A percentile compares a stretch with the other conserved stretches of the same genome.
These are phyloP conservation scores for Dicyrtoma fusca DNA, from an alignment of 2,888 invertebrate species.

Conservation along the genomic window DNA sequence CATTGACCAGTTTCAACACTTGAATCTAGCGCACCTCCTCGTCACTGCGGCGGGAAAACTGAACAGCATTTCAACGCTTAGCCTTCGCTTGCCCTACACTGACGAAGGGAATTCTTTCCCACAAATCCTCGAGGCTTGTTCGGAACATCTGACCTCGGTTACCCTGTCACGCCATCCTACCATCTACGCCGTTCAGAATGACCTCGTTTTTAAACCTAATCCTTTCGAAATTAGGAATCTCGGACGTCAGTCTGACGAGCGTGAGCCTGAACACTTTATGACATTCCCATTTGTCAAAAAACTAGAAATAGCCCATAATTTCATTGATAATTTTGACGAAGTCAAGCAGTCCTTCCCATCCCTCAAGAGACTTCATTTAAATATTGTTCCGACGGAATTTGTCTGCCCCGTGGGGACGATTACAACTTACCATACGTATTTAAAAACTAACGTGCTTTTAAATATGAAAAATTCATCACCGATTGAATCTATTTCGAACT, in stretches of 20 bases:
- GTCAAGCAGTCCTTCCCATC: constrained; percentile 25
- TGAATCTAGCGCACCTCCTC: too few relatives aligned
- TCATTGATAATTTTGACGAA: constrained; percentile 27
- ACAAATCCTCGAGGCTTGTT: not conserved
- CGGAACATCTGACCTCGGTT: constrained; percentile 10
- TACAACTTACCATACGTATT: constrained; percentile 20
- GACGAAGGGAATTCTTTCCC: constrained; percentile 4
- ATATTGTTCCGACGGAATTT: constrained; percentile 24
- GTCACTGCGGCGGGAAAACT: too few relatives aligned
- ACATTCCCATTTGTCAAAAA: constrained; percentile 16
- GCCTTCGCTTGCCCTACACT: constrained; percentile 4
- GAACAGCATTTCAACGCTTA: constrained; percentile 1
- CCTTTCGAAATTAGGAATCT: not conserved
- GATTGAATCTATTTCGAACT: not conserved
- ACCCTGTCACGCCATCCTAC: not conserved
- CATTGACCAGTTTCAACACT: too few relatives aligned
- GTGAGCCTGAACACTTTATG: not conserved
- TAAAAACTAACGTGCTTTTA: constrained; percentile 11
- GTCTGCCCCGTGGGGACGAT: not conserved
- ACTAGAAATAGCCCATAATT: constrained; percentile 24
- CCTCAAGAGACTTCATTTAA: constrained; percentile 1
- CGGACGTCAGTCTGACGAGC: not conserved
- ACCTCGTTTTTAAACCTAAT: constrained; percentile 3
- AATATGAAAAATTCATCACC: not conserved
- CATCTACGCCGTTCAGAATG: not conserved